Evolutionary conservation across 2,113 vertebrate genomes (phyloP).

Genomic region (Pristiophorus japonicus): DNA sequence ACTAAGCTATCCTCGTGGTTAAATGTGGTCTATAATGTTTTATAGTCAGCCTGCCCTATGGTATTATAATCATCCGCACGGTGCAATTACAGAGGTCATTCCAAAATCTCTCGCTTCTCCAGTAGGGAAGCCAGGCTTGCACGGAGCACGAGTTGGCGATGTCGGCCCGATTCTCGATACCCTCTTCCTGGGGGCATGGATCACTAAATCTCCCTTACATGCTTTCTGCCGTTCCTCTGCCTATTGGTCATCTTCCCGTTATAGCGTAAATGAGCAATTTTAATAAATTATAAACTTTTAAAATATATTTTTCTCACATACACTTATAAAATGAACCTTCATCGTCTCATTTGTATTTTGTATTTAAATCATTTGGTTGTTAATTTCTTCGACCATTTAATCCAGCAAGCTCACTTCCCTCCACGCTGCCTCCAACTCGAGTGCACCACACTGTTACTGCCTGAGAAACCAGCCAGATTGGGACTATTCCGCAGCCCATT

Average conservation of each 20-base stretch:
- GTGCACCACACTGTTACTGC: neutral
- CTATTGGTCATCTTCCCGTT: neutral
- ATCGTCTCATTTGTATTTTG: neutral
- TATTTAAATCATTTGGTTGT: neutral
- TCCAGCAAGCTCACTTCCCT: neutral
- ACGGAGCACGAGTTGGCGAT: neutral
- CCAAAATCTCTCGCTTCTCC: neutral
- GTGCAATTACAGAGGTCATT: neutral
- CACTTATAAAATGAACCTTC: neutral
- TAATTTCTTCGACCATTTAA: neutral
- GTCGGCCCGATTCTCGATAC: neutral
- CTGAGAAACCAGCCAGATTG: neutral
- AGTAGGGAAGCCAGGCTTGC: neutral
- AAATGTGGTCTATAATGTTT: neutral
- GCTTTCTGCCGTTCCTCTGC: neutral
- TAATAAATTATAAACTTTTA: neutral
- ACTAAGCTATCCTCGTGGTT: neutral
- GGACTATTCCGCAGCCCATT: neutral
- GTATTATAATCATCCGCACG: neutral
- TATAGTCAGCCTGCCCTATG: neutral
- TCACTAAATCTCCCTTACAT: neutral
- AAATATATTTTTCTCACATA: neutral
- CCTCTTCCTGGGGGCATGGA: neutral
- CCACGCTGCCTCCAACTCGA: neutral
- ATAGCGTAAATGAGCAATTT: neutral